These are phyloP conservation scores for Anoura caudifer DNA, from an alignment of 2,113 vertebrate genomes.

Conservation along the genomic window DNA sequence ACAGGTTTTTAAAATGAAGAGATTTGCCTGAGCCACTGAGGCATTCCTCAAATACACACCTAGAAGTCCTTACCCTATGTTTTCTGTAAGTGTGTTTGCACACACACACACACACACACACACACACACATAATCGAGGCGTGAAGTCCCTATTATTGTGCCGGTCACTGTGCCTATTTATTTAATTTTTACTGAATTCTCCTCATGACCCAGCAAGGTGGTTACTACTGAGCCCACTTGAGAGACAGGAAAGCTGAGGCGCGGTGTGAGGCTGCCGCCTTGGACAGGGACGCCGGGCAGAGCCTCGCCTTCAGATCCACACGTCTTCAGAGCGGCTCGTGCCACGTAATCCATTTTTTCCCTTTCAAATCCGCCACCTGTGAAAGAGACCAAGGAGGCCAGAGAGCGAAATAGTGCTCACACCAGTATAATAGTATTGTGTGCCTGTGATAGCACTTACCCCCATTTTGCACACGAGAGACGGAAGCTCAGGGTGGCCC, in stretches of 20 bases:
- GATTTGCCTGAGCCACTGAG: not conserved
- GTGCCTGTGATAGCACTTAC: fast-evolving
- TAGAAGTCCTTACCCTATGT: fast-evolving
- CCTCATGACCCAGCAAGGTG: not conserved
- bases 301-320: not conserved
- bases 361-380: not conserved
- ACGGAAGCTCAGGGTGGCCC: not conserved
- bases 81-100: not conserved
- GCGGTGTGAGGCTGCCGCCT: too few species aligned
- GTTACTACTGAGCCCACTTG: not conserved
- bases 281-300: not conserved
- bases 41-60: not conserved
- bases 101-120: too few species aligned
- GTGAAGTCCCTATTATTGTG: too few species aligned
- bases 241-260: not conserved
- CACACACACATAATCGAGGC: fast-evolving
- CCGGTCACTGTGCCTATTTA: fast-evolving
- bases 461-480: not conserved
- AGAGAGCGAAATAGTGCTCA: fast-evolving
- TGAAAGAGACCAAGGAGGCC: not conserved
- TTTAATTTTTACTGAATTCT: not conserved
- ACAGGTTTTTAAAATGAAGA: not conserved
- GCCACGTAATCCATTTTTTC: not conserved
- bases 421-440: fast-evolving
- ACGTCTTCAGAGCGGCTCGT: not conserved